Base-by-base conservation (phyloP, 2,113 vertebrate genomes). In the Caloenas nicobarica region DNA sequence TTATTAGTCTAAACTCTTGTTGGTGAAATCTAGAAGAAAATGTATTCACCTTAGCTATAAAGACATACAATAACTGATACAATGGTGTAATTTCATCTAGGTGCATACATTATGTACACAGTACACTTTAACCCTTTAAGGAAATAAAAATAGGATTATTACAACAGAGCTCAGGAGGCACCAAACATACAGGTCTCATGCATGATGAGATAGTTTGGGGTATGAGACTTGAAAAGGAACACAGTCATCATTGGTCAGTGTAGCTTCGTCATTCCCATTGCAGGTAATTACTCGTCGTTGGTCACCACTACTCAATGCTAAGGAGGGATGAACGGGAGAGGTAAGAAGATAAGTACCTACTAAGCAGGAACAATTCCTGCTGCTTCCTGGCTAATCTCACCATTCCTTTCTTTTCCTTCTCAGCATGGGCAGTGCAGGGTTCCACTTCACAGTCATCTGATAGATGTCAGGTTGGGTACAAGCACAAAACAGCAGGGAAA, bases 391-490 rank as follows among this genome's bases (percentile, higher is more conserved):
- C 50, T 58, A 85, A 68, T 17, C 6, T 24, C 38, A 26, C 62
- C 40, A 21, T 18, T 80, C 62, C 10, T 60, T 69, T 26, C 24
- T 71, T 60, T 4, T 2, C 13, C 29, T 14, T 23, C 28, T 22
- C 53, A 21, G 5, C 4, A 5, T 0, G 5, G 22, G 56, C 15
- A 48, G 10, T 1, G 13, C 26, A 68, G 38, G 8, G 14, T 16
- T 69, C 54, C 42, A 6, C 58, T 69, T 80, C 44, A 15, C 46
- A 34, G 7, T 36, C 24, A 29, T 15, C 19, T 42, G 17, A 42
- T 2, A 51, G 14, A 51, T 42, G 31, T 34, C 29, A 69, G 38
- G 23, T 4, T 73, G 33, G 31, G 19, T 10, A 40, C 4, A 16
- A 83, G 66, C 53, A 54, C 28, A 71, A 16, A 42, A 11, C 38